Base-by-base conservation (phyloP, 2,888 invertebrate genomes). In the Parochlus steinenii region DNA sequence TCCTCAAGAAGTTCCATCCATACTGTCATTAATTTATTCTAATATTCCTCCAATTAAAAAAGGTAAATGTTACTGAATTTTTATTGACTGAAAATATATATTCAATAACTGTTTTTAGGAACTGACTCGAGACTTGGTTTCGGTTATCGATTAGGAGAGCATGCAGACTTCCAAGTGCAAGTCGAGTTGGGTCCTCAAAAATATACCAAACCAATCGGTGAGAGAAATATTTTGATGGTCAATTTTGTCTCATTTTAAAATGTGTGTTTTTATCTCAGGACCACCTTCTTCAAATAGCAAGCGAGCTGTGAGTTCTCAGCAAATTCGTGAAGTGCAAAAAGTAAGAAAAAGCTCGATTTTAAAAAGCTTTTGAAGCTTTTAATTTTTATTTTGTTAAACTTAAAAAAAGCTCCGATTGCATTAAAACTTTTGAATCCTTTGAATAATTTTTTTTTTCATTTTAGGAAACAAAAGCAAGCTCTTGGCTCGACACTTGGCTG, bases 1-100 rank as follows among this genome's bases (percentile, higher is more conserved):
- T 19, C 83, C 85, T 1, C 78, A 82, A 48, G 83, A 85, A 54
- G 45, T 85, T 32, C 81, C 82, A 1, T 79, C 83, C 0, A 51
- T 83, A 19, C 58, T 85, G 6, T 82, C 82, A 0, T 63, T 85
- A 4, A 71, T 82, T 1, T 85, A 82, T 53, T 80, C 82, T 6
- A 83, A 82, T 47, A 80, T 85, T 41, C 83, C 85, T 4, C 81
- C 80, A 1, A 71, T 85, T 7, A 79, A 79, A 49, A 85, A 83
- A 72, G 85, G 83, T 79, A 65, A 55, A 42, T 20, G 12, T 16
- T 23, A 19, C 3, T 6, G 14, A n/a, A 27, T 14, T 31, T 17
- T 15, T 1, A 11, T 8, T 20, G 11, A n/a, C n/a, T 29, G 23
- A 26, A 32, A 19, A 8, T 22, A 8, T 22, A 22, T 8, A 8